These are phyloP conservation scores for Achroia grisella DNA, from an alignment of 1,140 invertebrate genomes.

Conservation along the genomic window DNA sequence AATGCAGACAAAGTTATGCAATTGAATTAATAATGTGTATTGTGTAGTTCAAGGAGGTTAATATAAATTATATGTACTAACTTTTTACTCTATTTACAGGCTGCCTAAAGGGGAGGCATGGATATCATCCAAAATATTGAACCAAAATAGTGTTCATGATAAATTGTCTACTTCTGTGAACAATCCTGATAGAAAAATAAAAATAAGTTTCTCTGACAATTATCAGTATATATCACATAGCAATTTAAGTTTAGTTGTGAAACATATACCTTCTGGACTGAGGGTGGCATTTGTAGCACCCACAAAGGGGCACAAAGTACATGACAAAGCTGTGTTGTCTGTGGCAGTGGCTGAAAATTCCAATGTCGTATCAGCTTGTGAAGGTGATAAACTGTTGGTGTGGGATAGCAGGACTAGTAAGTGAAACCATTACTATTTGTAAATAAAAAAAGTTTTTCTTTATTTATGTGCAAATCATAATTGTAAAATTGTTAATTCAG, in stretches of 20 bases:
- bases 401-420: conserved; percentile 78
- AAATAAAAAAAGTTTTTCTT: too few relatives aligned
- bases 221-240: conserved; percentile 53
- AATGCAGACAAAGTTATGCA: too few relatives aligned
- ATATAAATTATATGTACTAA: too few relatives aligned
- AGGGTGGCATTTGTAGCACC: conserved; percentile 66
- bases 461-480: too few relatives aligned
- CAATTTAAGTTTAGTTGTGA: conserved; percentile 51
- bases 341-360: conserved; percentile 76
- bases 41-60: too few relatives aligned
- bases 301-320: conserved; percentile 53
- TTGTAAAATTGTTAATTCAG: too few relatives aligned
- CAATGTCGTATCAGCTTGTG: conserved; percentile 77
- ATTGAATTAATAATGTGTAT: too few relatives aligned
- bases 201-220: conserved; percentile 45
- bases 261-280: conserved; percentile 49
- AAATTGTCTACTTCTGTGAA: conserved; percentile 47
- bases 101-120: conserved; percentile 55
- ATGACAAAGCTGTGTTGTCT: conserved; percentile 66
- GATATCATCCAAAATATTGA: conserved; percentile 65
- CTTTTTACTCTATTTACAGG: conserved; percentile 30
- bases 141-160: conserved; percentile 56
- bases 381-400: conserved; percentile 75
- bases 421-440: conserved; percentile 1
- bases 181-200: conserved; percentile 48